Base-by-base conservation (phyloP, 2,113 vertebrate species). In the Mungos mungo region DNA sequence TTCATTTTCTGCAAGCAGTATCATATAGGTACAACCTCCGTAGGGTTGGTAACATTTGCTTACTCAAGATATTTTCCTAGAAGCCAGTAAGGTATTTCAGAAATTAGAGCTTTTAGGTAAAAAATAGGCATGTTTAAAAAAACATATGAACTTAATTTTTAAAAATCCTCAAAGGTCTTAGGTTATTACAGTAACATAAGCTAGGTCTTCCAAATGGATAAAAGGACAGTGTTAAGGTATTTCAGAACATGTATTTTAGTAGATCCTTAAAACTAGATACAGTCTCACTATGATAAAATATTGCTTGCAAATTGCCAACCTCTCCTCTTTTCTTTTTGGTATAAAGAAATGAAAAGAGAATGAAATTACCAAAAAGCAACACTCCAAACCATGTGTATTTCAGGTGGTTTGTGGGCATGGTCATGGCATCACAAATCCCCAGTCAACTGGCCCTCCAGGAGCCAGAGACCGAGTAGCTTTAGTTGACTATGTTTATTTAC, bases 41-140 rank as follows among this genome's bases (percentile, higher is more conserved):
- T 66, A 71, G 33, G 14, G 54, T 14, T 95, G 25, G 23, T 13
- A 11, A 92, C 8, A 35, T 81, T 88, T 80, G 33, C 79, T 93
- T 85, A 79, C 29, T 76, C 80, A 96, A 81, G 68, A 31, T 81
- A 93, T 72, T 95, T 90, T 96, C 92, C 47, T 87, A 60, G 3
- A 88, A 93, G 82, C 16, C 8, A 81, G 18, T 54, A 76, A 81
- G 15, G n/a, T 54, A 92, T 57, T 95, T 96, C 13, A 90, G 35
- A 88, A 97, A 88, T 92, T 11, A 92, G 38, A 80, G 31, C 35
- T 93, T 89, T 95, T 25, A 68, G 41, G n/a, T 89, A 25, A 86
- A 95, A 96, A 72, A 25, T 2, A 89, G 35, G 33, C 29, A 90
- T 35, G n/a, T 82, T 82, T 94, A 31, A 5, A 29, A 88, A 93